Evolutionary conservation across 2,888 invertebrate genomes (phyloP).

Genomic region (Plagodis dolabraria): DNA sequence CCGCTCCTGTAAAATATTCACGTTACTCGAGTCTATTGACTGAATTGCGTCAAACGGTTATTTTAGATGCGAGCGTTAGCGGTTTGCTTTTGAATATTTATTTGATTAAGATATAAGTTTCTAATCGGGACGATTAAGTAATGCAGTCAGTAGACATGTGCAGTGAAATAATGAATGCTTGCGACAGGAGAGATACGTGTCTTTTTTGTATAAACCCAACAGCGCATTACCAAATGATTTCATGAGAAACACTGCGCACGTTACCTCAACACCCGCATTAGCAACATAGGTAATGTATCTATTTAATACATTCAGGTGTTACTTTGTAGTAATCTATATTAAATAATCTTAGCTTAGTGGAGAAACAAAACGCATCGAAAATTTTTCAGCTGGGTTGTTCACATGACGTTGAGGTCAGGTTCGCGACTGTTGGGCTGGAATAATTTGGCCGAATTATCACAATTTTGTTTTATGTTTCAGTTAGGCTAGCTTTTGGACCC

Average conservation of each 20-base stretch:
- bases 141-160: conserved; percentile 34
- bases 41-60: conserved; percentile 10
- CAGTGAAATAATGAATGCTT: conserved; percentile 39
- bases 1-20: neutral
- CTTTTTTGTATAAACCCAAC: conserved; percentile 40
- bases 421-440: too few relatives aligned
- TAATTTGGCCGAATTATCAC: too few relatives aligned
- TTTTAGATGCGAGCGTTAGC: conserved; percentile 9
- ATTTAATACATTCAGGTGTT: too few relatives aligned
- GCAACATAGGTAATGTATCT: conserved; percentile 11
- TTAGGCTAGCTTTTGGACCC: too few relatives aligned
- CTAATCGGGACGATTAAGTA: conserved; percentile 38
- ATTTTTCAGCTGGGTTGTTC: too few relatives aligned
- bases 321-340: too few relatives aligned
- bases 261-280: conserved; percentile 12
- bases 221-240: conserved; percentile 44
- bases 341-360: too few relatives aligned
- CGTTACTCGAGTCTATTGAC: neutral
- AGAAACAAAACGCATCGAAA: too few relatives aligned
- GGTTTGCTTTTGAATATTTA: conserved; percentile 3
- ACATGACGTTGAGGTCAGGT: too few relatives aligned
- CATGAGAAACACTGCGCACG: conserved; percentile 34
- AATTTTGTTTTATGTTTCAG: too few relatives aligned
- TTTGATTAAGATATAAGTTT: conserved; percentile 21
- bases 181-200: conserved; percentile 48